Evolutionary conservation across 1,140 invertebrate genomes (phyloP).

Genomic region (Drosophila repleta): DNA sequence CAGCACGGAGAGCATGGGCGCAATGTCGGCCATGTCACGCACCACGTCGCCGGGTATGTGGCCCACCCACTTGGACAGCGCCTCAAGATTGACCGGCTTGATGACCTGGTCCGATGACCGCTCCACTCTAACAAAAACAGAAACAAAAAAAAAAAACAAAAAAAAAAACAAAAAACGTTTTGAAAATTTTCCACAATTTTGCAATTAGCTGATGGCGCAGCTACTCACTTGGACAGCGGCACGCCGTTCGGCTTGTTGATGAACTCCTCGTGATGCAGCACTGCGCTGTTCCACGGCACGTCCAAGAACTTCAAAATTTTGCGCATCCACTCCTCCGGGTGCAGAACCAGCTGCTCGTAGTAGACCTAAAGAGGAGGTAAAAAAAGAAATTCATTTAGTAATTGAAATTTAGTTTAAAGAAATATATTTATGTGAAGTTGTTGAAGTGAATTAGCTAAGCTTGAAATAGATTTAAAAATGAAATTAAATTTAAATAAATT

Average conservation of each 20-base stretch:
- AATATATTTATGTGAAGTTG: neutral
- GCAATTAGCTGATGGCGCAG: conserved; percentile 24
- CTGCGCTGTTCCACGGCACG: conserved; percentile 97
- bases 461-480: no score
- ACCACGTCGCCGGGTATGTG: conserved; percentile 95
- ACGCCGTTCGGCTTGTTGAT: conserved; percentile 98
- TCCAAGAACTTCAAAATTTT: conserved; percentile 96
- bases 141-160: no score
- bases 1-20: conserved; percentile 95
- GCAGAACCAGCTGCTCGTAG: conserved; percentile 98
- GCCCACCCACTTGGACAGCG: conserved; percentile 98
- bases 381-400: neutral
- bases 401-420: neutral
- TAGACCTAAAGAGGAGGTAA: conserved; percentile 86
- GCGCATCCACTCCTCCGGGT: conserved; percentile 95
- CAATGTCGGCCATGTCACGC: conserved; percentile 94
- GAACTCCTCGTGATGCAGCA: conserved; percentile 98
- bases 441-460: no score
- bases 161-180: neutral
- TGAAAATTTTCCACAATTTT: conserved; percentile 8
- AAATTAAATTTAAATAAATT: no score
- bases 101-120: conserved; percentile 99
- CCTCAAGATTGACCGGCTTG: conserved; percentile 98
- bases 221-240: conserved; percentile 93
- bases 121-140: conserved; percentile 90